Percentiles rank a stretch among this genome's conserved stretches.
Evolutionary conservation across 2,888 invertebrate species (phyloP).

Genomic region (Hirtodrosophila alboralis): DNA sequence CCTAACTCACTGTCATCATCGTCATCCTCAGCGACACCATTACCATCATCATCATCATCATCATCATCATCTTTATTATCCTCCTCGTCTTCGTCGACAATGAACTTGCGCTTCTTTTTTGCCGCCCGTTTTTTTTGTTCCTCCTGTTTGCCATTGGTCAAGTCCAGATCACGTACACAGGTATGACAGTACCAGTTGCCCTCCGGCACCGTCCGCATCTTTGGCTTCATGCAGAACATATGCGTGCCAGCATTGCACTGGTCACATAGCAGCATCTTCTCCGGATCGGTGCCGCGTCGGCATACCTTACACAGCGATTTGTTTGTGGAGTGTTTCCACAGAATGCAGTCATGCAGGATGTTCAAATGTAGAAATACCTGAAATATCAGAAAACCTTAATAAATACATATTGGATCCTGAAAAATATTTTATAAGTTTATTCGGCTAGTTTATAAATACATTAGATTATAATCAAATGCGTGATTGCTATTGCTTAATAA

Average conservation of each 20-base stretch:
- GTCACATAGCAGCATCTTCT: slow-evolving; percentile 97
- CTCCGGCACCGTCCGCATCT: slow-evolving; percentile 92
- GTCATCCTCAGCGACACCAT: slow-evolving; percentile 19
- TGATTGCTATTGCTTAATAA: no score
- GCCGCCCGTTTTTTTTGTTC: slow-evolving; percentile 85
- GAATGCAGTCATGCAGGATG: slow-evolving; percentile 92
- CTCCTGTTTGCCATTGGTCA: slow-evolving; percentile 77
- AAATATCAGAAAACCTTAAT: no score
- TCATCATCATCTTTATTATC: no score
- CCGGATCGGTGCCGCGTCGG: slow-evolving; percentile 92
- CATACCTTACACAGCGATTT: slow-evolving; percentile 95
- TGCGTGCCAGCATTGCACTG: slow-evolving; percentile 97
- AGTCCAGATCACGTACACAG: slow-evolving; percentile 85
- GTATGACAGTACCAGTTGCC: slow-evolving; percentile 97
- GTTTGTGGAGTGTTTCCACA: slow-evolving; percentile 93
- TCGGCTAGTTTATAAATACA: no score
- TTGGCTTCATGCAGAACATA: slow-evolving; percentile 96
- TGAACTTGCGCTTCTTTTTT: slow-evolving; percentile 82
- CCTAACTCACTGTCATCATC: slow-evolving; percentile 56
- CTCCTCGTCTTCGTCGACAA: slow-evolving; percentile 54
- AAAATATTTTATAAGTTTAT: no score
- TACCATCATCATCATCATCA: no score
- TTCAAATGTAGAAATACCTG: slow-evolving; percentile 94
- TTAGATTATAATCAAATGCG: no score
- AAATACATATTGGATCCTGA: no score